Base-by-base conservation (phyloP, 2,888 invertebrate species). In the Aphrophora alni region DNA sequence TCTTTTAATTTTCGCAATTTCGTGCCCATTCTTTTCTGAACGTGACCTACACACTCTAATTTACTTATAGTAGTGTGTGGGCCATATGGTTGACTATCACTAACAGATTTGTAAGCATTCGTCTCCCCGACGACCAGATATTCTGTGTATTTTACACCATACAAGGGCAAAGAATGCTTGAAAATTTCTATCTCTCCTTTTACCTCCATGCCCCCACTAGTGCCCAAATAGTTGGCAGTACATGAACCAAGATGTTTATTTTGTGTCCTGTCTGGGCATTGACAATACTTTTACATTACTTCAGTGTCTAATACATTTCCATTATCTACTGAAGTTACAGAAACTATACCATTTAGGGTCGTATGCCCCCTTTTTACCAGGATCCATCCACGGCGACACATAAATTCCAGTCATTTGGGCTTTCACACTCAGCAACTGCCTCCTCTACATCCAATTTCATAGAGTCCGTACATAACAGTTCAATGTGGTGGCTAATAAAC, bases 1-100 rank as follows among this genome's bases (percentile, higher is more conserved):
- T 28, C 10, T 51, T 77, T 77, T 26, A 77, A 68, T 8, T 25
- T 44, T 21, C 33, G 69, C 25, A 77, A 21, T 21, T n/a, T 33
- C 24, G 44, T 25, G 24, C 75, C 75, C 38, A 75, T 75, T n/a
- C 44, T 33, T 25, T 75, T 75, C 27, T 76, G 75, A 21, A 75
- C 12, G 38, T 38, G 75, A 14, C 75, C 75, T 17, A 38, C 21
- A 38, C 76, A 76, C 27, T 76, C 77, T 17, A 25, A 44, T 28
- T 77, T 69, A 21, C 38, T 27, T 26, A 77, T n/a, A n/a, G n/a
- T n/a, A n/a, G n/a, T n/a, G n/a, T 77, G 7, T 59, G 26, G 17
- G 17, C 77, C 77, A 77, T 77, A 77, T 26, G 77, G 77, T 28
- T 77, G 38, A 27, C 12, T 28, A n/a, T 59, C 77, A 68, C 77